Base-by-base conservation (phyloP, 2,113 vertebrate genomes). In the Hypocryptadius cinnamomeus region DNA sequence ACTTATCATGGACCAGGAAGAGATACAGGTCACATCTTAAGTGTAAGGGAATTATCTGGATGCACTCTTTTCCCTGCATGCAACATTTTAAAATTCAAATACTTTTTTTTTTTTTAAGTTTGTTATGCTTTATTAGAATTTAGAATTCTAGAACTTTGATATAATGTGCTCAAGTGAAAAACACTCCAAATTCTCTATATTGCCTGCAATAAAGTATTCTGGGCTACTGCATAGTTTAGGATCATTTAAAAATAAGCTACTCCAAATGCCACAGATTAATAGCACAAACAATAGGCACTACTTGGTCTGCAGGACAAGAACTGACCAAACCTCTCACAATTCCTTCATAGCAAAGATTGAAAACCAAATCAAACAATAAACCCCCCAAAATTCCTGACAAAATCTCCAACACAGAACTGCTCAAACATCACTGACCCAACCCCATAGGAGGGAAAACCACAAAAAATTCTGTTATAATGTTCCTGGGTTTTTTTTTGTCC, bases 51-150 rank as follows among this genome's bases (percentile, higher is more conserved):
- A n/a, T 42, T 44, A 47, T 5, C 13, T 35, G 18, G 40, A 71
- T 44, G 21, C 9, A 53, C 8, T 6, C 42, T 60, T 11, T 5
- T 15, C 3, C 50, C 21, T 33, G 8, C 13, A 76, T 4, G 14
- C 10, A 39, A 13, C 0, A 3, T 2, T 73, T 82, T 12, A 14
- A 17, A 20, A 42, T 47, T 39, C 35, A 24, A 48, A 18, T 20
- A 6, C 8, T 9, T 17, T 16, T 10, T 33, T n/a, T 18, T 2
- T 8, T 5, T 8, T 3, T 2, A n/a, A 44, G 5, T 51, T 33
- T 42, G 4, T 56, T 51, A 37, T 6, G 2, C 61, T 65, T 78
- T 10, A 42, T 57, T 47, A 77, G 24, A 45, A 73, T 45, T 60
- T n/a, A 24, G 28, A 79, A 57, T 47, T 84, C 33, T 57, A 42